These are phyloP conservation scores for Ellobius talpinus DNA, from an alignment of 2,113 vertebrate species.

Conservation along the genomic window DNA sequence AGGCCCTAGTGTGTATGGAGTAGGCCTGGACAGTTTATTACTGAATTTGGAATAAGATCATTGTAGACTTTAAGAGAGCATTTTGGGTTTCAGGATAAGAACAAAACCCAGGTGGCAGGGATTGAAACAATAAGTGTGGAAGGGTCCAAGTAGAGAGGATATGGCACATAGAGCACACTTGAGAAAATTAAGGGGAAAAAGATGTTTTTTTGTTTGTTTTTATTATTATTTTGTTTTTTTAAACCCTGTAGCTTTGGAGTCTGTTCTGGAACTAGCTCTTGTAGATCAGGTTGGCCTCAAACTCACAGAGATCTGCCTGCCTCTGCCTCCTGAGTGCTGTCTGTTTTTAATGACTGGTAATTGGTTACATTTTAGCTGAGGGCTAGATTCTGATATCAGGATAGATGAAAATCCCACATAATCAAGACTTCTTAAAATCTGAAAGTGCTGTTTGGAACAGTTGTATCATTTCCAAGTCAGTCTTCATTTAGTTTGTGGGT, in stretches of 20 bases:
- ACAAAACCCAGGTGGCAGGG: background rate
- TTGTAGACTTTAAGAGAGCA: background rate
- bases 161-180: background rate
- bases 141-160: background rate
- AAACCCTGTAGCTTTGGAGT: no score
- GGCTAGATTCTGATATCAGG: background rate
- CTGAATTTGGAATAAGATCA: constrained; percentile 25
- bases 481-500: constrained; percentile 34
- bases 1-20: background rate
- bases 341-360: background rate
- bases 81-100: background rate
- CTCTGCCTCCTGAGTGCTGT: no score
- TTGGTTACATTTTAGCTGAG: background rate
- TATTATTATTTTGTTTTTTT: no score
- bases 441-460: background rate
- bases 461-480: constrained; percentile 22
- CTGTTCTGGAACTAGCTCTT: no score
- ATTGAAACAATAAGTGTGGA: background rate
- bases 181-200: background rate
- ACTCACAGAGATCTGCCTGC: no score
- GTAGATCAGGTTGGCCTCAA: no score
- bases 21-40: background rate
- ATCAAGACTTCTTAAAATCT: constrained; percentile 22
- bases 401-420: constrained; percentile 8
- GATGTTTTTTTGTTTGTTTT: no score